phyloP scores from a whole-genome alignment of 2,113 vertebrate species.

The Saccopteryx leptura region DNA sequence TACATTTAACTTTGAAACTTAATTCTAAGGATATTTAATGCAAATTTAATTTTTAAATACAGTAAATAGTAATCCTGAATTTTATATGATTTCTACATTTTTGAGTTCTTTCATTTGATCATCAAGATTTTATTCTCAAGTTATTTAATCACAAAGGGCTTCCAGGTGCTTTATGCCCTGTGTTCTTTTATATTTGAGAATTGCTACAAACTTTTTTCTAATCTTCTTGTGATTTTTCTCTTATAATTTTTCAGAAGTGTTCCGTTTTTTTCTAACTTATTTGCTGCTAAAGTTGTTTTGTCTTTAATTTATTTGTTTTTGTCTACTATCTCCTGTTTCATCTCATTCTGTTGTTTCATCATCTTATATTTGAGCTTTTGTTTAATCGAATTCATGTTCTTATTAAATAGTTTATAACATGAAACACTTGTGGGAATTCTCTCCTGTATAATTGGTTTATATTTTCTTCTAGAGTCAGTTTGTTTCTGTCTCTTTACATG shows the following conservation, averaged over 20 bases:
- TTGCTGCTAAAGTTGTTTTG: conserved; percentile 20
- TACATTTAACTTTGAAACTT: neutral
- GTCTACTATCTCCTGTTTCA: neutral
- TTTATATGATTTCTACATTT: conserved; percentile 24
- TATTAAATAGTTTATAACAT: neutral
- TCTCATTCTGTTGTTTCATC: neutral
- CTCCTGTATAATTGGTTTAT: neutral
- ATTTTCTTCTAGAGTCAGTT: neutral
- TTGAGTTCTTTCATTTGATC: conserved; percentile 2
- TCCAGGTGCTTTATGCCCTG: neutral
- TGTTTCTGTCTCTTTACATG: neutral
- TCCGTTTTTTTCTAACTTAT: neutral
- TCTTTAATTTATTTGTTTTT: conserved; percentile 36
- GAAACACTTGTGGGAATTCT: neutral
- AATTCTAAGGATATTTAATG: neutral
- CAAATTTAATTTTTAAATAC: neutral
- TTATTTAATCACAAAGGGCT: neutral
- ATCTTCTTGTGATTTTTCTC: neutral
- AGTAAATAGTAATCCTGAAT: neutral
- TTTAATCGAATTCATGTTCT: neutral
- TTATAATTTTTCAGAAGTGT: neutral
- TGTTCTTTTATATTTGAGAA: neutral
- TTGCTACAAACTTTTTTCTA: neutral
- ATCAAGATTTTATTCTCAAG: neutral
- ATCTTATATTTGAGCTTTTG: neutral